Conservation (phyloP, 2,888 invertebrate species). For the Seira sanloemensis region DNA sequence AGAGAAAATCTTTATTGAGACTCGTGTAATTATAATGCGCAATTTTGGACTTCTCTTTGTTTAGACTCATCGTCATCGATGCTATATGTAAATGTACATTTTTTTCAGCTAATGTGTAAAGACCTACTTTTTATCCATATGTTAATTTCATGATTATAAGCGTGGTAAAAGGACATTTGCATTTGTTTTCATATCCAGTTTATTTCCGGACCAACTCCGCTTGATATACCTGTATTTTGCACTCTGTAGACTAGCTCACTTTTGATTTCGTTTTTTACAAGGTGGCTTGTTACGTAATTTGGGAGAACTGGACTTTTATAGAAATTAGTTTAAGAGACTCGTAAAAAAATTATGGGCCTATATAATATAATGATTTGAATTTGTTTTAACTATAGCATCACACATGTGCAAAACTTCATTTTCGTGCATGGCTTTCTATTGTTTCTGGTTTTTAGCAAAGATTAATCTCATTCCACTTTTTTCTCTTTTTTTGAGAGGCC, state of each 20-base stretch:
- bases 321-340: no score
- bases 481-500: background rate
- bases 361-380: background rate
- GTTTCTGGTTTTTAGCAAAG: background rate
- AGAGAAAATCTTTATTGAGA: background rate
- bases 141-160: slow-evolving; percentile 60
- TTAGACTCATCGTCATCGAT: slow-evolving; percentile 8
- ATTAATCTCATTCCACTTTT: no score
- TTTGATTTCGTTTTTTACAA: background rate
- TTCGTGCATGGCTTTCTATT: background rate
- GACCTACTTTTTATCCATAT: slow-evolving; percentile 41
- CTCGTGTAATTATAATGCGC: background rate
- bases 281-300: slow-evolving; percentile 20
- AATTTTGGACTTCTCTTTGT: background rate
- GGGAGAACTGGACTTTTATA: background rate
- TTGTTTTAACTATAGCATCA: background rate
- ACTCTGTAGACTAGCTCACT: background rate
- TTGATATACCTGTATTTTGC: background rate
- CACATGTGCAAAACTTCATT: background rate
- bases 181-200: slow-evolving; percentile 62
- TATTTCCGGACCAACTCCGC: slow-evolving; percentile 57
- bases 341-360: no score
- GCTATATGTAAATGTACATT: slow-evolving; percentile 31
- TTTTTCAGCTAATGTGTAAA: slow-evolving; percentile 53
- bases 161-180: slow-evolving; percentile 62